Conservation (phyloP, 2,797 vertebrate species). For the Lithobates pipiens region DNA sequence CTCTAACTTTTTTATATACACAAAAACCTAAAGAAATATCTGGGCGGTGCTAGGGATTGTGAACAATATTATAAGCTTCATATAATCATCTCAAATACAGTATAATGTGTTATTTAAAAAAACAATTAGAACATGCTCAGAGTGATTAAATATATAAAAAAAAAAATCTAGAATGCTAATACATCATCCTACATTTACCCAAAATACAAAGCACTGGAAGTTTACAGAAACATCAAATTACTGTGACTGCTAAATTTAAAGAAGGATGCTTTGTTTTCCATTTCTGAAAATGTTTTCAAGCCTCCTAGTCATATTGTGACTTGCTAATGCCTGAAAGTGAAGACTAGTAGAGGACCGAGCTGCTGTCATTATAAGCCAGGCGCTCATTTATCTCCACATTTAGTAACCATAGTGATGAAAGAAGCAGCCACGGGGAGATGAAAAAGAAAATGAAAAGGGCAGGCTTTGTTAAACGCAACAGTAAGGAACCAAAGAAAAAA, state of each 20-base stretch:
- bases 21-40: no score
- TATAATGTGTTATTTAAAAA: no score
- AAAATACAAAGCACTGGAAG: background rate
- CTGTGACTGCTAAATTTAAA: background rate
- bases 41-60: no score
- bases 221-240: constrained; percentile 10
- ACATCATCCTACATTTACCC: no score
- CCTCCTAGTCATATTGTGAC: constrained; percentile 1
- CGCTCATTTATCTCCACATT: constrained; percentile 45
- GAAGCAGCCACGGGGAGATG: constrained; percentile 36
- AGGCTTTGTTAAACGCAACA: constrained; percentile 34
- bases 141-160: no score
- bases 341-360: constrained; percentile 7
- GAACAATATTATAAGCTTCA: no score
- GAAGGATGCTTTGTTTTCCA: constrained; percentile 1
- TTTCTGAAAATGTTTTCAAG: background rate
- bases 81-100: no score
- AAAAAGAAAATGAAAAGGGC: constrained; percentile 46
- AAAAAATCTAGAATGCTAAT: no score
- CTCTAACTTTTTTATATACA: no score
- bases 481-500: background rate
- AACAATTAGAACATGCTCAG: no score
- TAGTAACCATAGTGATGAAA: constrained; percentile 59
- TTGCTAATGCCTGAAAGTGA: constrained; percentile 32
- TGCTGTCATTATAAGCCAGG: constrained; percentile 53